phyloP scores from a whole-genome alignment of 2,113 vertebrate species.

The Thalassarche chlororhynchos region DNA sequence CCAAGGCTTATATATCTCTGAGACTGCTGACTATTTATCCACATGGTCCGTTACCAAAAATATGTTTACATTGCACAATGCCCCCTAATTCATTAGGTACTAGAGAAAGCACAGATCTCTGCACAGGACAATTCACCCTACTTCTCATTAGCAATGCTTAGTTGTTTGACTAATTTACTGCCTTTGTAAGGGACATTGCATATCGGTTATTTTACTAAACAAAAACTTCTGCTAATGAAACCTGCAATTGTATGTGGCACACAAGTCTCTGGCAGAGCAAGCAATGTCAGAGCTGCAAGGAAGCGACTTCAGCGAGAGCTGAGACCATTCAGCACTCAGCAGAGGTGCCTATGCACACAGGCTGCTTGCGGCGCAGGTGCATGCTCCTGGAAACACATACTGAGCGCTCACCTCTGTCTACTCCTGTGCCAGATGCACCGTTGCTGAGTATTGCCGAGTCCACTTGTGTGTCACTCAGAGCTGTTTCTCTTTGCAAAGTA shows the following conservation, averaged over 20 bases:
- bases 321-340: not conserved
- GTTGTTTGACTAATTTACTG: not conserved
- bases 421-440: not conserved
- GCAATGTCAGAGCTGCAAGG: not conserved
- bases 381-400: not conserved
- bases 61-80: not conserved
- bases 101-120: not conserved
- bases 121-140: not conserved
- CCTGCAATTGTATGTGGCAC: not conserved
- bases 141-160: not conserved
- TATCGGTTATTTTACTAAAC: not conserved
- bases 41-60: not conserved
- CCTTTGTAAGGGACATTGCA: not conserved
- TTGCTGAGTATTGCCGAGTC: not conserved
- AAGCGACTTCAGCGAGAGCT: not conserved
- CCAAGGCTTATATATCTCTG: fast-evolving
- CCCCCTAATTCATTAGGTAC: not conserved
- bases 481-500: not conserved
- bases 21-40: not conserved
- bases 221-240: not conserved
- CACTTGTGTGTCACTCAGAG: not conserved
- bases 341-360: not conserved
- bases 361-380: not conserved
- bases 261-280: not conserved
- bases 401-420: not conserved